Base-by-base conservation (phyloP, 1,140 invertebrate species). In the Leptestheria dahalacensis region DNA sequence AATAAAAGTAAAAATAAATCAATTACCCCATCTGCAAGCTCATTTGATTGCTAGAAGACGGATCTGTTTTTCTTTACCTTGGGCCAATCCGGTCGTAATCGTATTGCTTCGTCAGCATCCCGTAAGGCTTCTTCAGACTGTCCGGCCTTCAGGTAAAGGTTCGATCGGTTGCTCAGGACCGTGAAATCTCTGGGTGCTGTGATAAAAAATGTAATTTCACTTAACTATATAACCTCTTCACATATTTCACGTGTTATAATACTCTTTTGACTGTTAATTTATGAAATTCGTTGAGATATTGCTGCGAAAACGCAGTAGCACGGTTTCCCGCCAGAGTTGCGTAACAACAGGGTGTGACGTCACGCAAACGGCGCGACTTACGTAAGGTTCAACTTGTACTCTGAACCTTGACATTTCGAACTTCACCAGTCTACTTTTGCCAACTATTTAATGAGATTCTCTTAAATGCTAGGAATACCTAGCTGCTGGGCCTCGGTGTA, bases 171-270 rank as follows among this genome's bases (percentile, higher is more conserved):
- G 62, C 81, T 80, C 47, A 82, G 74, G 59, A 83, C 74, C 59
- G 84, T 71, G 65, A 85, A 82, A 69, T 84, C 83, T 56, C 76
- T 75, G 4, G 80, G 78, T 62, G 75, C 84, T 86, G 74, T 21
- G 83, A 41, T 41, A 79, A 46, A 41, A 64, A 49, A 41, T 9
- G 15, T 41, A 41, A 9, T 41, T 9, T 41, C 15, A 41, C 6
- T 41, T 41, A 41, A 41, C n/a, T n/a, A n/a, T n/a, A n/a, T n/a
- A n/a, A n/a, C n/a, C n/a, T n/a, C n/a, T n/a, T n/a, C n/a, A n/a
- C n/a, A n/a, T n/a, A n/a, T n/a, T n/a, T n/a, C n/a, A n/a, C n/a
- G n/a, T n/a, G n/a, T n/a, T n/a, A n/a, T n/a, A n/a, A n/a, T n/a
- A n/a, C n/a, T n/a, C n/a, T n/a, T n/a, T n/a, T n/a, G n/a, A n/a